These are phyloP conservation scores for Pseudois nayaur DNA, from an alignment of 2,113 vertebrate genomes.

Conservation along the genomic window DNA sequence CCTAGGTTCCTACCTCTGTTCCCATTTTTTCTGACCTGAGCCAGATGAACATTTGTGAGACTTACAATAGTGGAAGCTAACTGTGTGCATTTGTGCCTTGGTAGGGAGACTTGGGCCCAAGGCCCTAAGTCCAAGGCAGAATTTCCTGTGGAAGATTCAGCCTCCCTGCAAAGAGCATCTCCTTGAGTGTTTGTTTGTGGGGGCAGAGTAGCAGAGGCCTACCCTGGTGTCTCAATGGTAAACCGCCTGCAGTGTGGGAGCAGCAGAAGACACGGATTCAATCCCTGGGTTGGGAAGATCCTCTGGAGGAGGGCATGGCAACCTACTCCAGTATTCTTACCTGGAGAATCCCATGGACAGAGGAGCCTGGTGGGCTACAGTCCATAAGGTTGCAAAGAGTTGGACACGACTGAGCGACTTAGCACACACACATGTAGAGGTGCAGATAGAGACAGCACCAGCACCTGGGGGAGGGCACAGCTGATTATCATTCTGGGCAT, in stretches of 20 bases:
- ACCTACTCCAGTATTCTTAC: neutral
- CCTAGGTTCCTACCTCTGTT: neutral
- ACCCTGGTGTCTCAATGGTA: neutral
- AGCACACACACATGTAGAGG: neutral
- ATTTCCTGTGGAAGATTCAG: neutral
- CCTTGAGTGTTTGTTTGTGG: neutral
- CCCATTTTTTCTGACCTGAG: neutral
- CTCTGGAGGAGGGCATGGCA: neutral
- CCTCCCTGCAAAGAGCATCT: neutral
- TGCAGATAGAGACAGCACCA: neutral
- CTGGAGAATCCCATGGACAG: neutral
- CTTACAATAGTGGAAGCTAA: neutral
- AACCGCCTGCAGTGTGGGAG: neutral
- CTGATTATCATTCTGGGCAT: conserved; percentile 25
- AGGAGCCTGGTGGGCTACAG: neutral
- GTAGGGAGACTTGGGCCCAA: neutral
- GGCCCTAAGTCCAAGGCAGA: neutral
- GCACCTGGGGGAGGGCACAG: neutral
- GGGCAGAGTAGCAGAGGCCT: neutral
- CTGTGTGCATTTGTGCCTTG: neutral
- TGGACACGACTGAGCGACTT: neutral
- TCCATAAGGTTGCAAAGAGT: neutral
- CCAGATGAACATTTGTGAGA: neutral
- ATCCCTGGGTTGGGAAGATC: neutral
- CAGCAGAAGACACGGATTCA: neutral